Evolutionary conservation across 2,888 invertebrate genomes (phyloP).

Genomic region (Dasysyrphus tricinctus): DNA sequence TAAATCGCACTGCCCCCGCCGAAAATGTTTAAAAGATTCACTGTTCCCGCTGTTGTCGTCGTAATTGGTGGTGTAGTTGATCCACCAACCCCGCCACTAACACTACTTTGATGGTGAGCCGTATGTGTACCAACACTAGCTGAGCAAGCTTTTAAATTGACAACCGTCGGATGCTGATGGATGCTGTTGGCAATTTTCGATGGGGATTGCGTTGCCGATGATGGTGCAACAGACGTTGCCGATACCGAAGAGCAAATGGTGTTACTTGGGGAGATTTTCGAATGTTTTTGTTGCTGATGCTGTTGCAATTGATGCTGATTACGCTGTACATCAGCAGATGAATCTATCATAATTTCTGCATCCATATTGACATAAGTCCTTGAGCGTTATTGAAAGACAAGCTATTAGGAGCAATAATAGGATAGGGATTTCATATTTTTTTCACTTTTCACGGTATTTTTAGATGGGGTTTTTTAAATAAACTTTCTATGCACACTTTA

Average conservation of each 20-base stretch:
- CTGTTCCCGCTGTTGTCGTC: slow-evolving; percentile 32
- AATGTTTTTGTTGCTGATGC: slow-evolving; percentile 76
- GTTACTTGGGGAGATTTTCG: slow-evolving; percentile 59
- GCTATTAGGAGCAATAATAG: slow-evolving; percentile 19
- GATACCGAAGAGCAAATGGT: slow-evolving; percentile 37
- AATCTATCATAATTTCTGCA: slow-evolving; percentile 79
- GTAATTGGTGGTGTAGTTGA: slow-evolving; percentile 51
- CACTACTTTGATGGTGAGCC: slow-evolving; percentile 38
- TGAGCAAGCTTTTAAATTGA: slow-evolving; percentile 77
- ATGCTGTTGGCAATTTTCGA: slow-evolving; percentile 63
- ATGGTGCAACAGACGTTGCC: slow-evolving; percentile 53
- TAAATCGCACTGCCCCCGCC: slow-evolving; percentile 64
- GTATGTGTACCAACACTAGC: slow-evolving; percentile 23
- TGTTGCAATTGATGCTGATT: slow-evolving; percentile 70
- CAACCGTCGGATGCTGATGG: slow-evolving; percentile 76
- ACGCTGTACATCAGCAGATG: slow-evolving; percentile 78
- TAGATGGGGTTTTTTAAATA: neutral
- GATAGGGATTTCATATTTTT: slow-evolving; percentile 36
- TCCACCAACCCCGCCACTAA: slow-evolving; percentile 14
- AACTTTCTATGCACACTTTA: neutral
- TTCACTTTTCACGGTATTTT: neutral
- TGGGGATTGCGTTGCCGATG: slow-evolving; percentile 68
- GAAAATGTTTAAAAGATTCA: slow-evolving; percentile 58
- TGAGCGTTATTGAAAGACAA: slow-evolving; percentile 22
- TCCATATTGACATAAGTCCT: slow-evolving; percentile 78